Evolutionary conservation across 2,888 invertebrate species (phyloP).

Genomic region (Parapristionchus giblindavisi): DNA sequence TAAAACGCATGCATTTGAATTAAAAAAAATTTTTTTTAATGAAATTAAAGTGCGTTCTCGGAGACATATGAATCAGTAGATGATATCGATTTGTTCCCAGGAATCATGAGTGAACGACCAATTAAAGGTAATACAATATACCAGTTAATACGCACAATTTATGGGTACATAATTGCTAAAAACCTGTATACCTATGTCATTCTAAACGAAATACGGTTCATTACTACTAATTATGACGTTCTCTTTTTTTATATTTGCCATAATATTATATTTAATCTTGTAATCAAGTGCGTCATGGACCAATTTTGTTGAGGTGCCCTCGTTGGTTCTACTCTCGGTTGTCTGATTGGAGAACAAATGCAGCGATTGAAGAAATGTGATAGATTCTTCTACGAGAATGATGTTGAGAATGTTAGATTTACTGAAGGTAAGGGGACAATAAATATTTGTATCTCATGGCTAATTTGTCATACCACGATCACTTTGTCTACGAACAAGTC

Average conservation of each 20-base stretch:
- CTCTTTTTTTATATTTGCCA: too few relatives aligned
- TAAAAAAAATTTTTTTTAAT: slow-evolving; percentile 7
- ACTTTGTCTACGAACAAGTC: too few relatives aligned
- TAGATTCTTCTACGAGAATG: slow-evolving; percentile 84
- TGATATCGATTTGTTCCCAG: slow-evolving; percentile 93
- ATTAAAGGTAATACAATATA: slow-evolving; percentile 72
- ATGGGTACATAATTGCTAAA: not conserved
- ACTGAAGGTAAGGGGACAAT: slow-evolving; percentile 68
- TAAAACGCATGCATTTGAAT: not conserved
- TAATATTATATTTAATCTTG: too few relatives aligned
- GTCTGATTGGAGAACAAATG: slow-evolving; percentile 88
- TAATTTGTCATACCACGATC: too few relatives aligned
- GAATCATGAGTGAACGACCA: slow-evolving; percentile 84
- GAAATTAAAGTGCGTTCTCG: slow-evolving; percentile 50
- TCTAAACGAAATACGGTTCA: too few relatives aligned
- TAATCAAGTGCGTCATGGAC: too few relatives aligned
- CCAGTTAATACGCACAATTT: too few relatives aligned
- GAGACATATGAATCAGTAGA: slow-evolving; percentile 79
- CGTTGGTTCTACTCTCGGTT: slow-evolving; percentile 91
- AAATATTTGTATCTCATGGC: too few relatives aligned
- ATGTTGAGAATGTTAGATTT: slow-evolving; percentile 60
- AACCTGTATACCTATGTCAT: not conserved
- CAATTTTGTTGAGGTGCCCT: slow-evolving; percentile 76
- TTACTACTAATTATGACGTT: too few relatives aligned
- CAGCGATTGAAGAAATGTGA: slow-evolving; percentile 80